These are phyloP conservation scores for Salvelinus namaycush DNA, from an alignment of 2,113 vertebrate genomes.

Conservation along the genomic window DNA sequence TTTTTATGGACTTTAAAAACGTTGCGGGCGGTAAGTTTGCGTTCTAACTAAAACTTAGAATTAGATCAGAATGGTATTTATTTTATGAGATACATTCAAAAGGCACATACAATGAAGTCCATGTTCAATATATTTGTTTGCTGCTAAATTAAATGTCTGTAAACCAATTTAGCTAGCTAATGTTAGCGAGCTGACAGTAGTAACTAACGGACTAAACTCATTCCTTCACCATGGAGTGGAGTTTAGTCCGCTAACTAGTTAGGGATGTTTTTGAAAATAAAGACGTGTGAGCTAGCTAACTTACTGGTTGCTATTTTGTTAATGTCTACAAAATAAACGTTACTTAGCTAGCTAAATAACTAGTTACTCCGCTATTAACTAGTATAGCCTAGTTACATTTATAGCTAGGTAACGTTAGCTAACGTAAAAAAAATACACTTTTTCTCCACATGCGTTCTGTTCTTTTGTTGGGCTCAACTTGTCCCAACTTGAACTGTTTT, in stretches of 20 bases:
- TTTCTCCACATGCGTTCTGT: not conserved
- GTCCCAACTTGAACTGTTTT: slow-evolving; percentile 26
- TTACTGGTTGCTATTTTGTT: too few species aligned
- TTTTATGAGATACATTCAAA: not conserved
- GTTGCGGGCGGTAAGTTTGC: too few species aligned
- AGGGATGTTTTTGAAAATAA: not conserved
- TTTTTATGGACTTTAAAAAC: not conserved
- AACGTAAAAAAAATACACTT: not conserved
- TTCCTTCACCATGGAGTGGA: too few species aligned
- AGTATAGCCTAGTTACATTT: too few species aligned
- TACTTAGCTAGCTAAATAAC: too few species aligned
- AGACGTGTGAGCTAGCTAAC: not conserved
- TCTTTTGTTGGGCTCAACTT: slow-evolving; percentile 48
- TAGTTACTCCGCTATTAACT: too few species aligned
- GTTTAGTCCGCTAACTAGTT: too few species aligned
- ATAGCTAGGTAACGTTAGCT: too few species aligned
- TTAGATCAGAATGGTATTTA: too few species aligned
- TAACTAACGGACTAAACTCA: too few species aligned
- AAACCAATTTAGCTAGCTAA: slow-evolving; percentile 26
- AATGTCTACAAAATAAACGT: too few species aligned
- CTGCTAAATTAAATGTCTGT: slow-evolving; percentile 28
- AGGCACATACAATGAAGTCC: not conserved
- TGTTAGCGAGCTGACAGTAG: not conserved
- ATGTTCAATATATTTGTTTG: not conserved
- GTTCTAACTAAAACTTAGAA: too few species aligned